Conservation (phyloP, 2,797 vertebrate genomes). For the Orestias chungarensis region DNA sequence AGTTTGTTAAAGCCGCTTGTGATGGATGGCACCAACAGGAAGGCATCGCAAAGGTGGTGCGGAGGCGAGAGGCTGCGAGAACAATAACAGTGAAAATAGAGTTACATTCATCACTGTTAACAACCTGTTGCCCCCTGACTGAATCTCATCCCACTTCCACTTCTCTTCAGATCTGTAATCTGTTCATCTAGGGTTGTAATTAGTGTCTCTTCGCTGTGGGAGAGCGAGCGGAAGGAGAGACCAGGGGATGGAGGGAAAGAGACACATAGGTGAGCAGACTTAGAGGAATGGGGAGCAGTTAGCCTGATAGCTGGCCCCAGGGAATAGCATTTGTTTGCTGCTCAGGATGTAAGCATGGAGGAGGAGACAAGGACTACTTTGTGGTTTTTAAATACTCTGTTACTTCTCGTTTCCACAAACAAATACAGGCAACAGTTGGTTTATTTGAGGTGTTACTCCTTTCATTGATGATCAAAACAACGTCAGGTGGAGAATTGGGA, state of each 20-base stretch:
- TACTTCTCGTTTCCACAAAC: conserved; percentile 56
- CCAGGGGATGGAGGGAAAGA: conserved; percentile 44
- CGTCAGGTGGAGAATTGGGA: conserved; percentile 27
- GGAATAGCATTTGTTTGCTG: conserved; percentile 70
- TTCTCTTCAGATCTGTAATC: conserved; percentile 77
- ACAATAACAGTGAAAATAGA: conserved; percentile 79
- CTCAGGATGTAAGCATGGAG: conserved; percentile 43
- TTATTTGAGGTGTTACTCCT: conserved; percentile 55
- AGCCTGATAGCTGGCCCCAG: conserved; percentile 62
- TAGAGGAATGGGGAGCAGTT: conserved; percentile 55
- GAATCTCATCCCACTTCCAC: conserved; percentile 69
- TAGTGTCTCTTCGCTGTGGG: conserved; percentile 75
- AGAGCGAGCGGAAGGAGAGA: conserved; percentile 74
- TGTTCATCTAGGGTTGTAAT: conserved; percentile 78
- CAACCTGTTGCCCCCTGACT: conserved; percentile 70
- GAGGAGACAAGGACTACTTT: conserved; percentile 46
- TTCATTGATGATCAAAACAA: conserved; percentile 44
- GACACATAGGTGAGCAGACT: conserved; percentile 57
- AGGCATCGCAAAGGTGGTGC: conserved; percentile 44
- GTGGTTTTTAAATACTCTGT: conserved; percentile 53
- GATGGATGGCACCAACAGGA: conserved; percentile 64
- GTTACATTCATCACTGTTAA: conserved; percentile 79
- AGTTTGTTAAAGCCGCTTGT: conserved; percentile 65
- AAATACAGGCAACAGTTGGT: conserved; percentile 43
- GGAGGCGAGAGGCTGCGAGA: conserved; percentile 54